Evolutionary conservation across 2,797 vertebrate species (phyloP).

Genomic region (Momotus momota): DNA sequence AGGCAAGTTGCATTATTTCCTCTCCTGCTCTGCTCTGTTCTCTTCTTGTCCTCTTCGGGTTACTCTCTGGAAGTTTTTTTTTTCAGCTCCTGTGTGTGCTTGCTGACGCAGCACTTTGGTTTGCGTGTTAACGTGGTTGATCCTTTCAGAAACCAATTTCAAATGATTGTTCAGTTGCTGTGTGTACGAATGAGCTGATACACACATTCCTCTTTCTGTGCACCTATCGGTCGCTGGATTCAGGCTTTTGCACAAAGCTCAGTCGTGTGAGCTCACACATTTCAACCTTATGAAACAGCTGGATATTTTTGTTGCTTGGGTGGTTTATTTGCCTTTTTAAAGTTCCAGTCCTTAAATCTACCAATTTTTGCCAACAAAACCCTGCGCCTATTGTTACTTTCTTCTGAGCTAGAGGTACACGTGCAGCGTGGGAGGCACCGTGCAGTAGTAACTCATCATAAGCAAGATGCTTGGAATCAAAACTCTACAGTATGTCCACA

Average conservation of each 20-base stretch:
- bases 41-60: not conserved
- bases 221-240: not conserved
- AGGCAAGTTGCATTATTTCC: constrained; percentile 29
- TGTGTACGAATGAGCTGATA: not conserved
- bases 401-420: not conserved
- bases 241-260: not conserved
- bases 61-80: constrained; percentile 39
- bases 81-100: constrained; percentile 39
- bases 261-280: not conserved
- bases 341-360: not conserved
- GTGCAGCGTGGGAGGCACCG: not conserved
- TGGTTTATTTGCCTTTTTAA: not conserved
- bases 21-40: not conserved
- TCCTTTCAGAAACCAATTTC: constrained; percentile 54
- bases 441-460: not conserved
- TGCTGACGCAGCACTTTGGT: constrained; percentile 36
- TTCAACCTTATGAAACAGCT: not conserved
- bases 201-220: not conserved
- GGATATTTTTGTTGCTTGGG: not conserved
- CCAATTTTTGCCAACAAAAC: not conserved
- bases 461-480: not conserved
- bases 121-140: constrained; percentile 28
- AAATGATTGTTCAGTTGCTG: constrained; percentile 36
- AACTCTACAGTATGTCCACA: not conserved
- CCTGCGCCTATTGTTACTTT: not conserved